A percentile compares a stretch with the other conserved stretches of the same genome.
Evolutionary conservation across 2,797 vertebrate species (phyloP).

Genomic region (Argentina silus): DNA sequence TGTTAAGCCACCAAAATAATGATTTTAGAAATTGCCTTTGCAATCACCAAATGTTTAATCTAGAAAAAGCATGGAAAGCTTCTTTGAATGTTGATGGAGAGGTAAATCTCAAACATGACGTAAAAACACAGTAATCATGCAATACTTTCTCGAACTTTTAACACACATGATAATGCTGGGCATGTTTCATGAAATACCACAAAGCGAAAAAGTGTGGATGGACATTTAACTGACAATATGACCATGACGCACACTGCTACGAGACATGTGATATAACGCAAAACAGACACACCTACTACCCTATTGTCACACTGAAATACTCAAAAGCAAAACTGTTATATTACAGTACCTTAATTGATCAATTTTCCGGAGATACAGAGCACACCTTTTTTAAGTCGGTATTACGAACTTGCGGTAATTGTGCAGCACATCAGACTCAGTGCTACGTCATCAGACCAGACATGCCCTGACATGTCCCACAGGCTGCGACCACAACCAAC

Average conservation of each 20-base stretch:
- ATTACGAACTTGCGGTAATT: background rate
- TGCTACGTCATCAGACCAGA: background rate
- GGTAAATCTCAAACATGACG: too few relatives aligned
- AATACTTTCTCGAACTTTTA: too few relatives aligned
- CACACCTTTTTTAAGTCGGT: background rate
- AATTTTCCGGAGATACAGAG: background rate
- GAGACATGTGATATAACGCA: background rate
- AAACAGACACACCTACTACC: background rate
- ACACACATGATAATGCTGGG: too few relatives aligned
- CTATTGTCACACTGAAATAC: background rate
- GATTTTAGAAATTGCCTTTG: too few relatives aligned
- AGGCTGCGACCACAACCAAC: background rate
- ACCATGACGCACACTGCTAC: background rate
- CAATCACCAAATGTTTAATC: too few relatives aligned
- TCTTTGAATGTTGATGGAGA: too few relatives aligned
- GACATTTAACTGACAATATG: background rate
- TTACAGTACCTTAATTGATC: conserved; percentile 23
- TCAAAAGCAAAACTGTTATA: background rate
- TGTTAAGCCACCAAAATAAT: too few relatives aligned
- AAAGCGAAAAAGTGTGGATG: background rate
- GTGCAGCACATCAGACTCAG: background rate
- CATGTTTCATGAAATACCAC: background rate
- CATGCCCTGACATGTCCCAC: conserved; percentile 25
- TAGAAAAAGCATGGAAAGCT: too few relatives aligned
- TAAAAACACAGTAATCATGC: too few relatives aligned